Evolutionary conservation across 2,888 invertebrate genomes (phyloP).

Genomic region (Cataglyphis altisquamis): DNA sequence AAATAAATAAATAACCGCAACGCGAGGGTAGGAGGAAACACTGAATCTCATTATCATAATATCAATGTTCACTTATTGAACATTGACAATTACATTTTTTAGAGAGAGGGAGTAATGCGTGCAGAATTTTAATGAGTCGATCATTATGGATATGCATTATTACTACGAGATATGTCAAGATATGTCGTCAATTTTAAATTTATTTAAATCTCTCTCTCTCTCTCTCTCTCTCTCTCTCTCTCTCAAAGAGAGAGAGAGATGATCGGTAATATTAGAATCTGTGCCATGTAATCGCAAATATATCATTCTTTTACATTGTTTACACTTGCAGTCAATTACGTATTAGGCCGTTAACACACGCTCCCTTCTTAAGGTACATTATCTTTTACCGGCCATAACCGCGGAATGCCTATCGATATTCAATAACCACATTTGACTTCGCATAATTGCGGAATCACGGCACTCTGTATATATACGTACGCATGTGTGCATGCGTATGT

Average conservation of each 20-base stretch:
- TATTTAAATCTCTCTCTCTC: background rate
- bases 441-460: constrained; percentile 49
- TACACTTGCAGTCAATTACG: constrained; percentile 7
- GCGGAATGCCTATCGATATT: constrained; percentile 63
- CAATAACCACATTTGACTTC: constrained; percentile 71
- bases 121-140: background rate
- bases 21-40: background rate
- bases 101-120: background rate
- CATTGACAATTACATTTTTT: background rate
- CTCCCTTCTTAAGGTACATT: constrained; percentile 31
- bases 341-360: background rate
- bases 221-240: background rate
- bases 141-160: background rate
- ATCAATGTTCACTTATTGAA: constrained; percentile 10
- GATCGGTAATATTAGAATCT: background rate
- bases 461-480: background rate
- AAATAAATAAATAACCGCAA: background rate
- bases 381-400: constrained; percentile 34
- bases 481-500: background rate
- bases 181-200: background rate
- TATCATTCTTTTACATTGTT: background rate
- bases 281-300: background rate
- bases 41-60: background rate
- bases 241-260: constrained; percentile 15
- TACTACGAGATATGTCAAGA: background rate